phyloP scores from a whole-genome alignment of 2,797 vertebrate genomes.

The Tinamus major region DNA sequence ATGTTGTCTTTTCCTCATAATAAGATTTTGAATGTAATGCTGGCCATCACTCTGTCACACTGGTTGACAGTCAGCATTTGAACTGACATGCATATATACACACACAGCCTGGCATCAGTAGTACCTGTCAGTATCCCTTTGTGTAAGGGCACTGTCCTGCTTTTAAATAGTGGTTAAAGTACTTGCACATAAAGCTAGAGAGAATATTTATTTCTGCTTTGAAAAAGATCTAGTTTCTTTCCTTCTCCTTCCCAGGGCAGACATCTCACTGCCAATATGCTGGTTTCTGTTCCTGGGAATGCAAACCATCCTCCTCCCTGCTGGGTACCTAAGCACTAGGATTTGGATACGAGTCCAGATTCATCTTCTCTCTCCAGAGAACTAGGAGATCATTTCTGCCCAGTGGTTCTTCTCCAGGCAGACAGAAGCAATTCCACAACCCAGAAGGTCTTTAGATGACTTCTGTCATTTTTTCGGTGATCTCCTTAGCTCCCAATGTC shows the following conservation, averaged over 20 bases:
- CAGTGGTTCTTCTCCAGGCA: neutral
- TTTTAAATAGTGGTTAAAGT: neutral
- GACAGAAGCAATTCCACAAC: neutral
- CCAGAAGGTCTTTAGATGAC: neutral
- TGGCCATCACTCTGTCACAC: neutral
- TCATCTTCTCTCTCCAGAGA: neutral
- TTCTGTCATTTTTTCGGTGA: neutral
- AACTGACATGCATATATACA: neutral
- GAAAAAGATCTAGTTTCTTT: neutral
- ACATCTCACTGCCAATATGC: neutral
- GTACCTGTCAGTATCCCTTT: neutral
- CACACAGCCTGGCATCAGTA: neutral
- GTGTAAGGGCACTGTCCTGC: neutral
- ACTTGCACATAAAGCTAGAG: neutral
- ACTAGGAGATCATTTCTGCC: neutral
- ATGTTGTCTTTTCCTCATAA: neutral
- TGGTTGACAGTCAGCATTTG: neutral
- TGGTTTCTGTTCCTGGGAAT: neutral
- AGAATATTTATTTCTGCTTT: neutral
- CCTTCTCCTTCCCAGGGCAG: neutral
- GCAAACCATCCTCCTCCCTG: neutral
- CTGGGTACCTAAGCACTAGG: neutral
- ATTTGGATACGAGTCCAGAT: neutral
- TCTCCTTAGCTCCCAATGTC: neutral
- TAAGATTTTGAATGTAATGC: neutral